A percentile compares a stretch with the other conserved stretches of the same genome.
These are phyloP conservation scores for Merluccius polli DNA, from an alignment of 2,797 vertebrate genomes.

Conservation along the genomic window DNA sequence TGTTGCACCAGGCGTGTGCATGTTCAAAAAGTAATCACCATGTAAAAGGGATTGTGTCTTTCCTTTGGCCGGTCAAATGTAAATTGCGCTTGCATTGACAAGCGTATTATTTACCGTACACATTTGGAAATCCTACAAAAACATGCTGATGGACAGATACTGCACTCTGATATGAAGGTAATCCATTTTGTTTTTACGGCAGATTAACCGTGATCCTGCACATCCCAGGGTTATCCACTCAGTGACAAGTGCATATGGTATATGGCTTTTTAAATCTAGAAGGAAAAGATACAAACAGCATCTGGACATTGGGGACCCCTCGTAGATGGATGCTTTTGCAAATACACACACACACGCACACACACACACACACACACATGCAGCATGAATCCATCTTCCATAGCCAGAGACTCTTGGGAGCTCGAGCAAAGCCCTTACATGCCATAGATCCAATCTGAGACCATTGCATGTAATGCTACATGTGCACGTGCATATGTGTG, in stretches of 20 bases:
- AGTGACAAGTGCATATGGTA: slow-evolving; percentile 69
- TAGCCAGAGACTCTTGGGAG: not conserved
- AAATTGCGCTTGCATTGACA: slow-evolving; percentile 27
- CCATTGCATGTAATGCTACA: not conserved
- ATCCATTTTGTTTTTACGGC: slow-evolving; percentile 66
- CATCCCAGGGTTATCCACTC: slow-evolving; percentile 71
- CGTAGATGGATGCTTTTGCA: not conserved
- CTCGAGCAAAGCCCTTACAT: not conserved
- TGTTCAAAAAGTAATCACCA: slow-evolving; percentile 39
- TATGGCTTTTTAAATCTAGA: slow-evolving; percentile 15
- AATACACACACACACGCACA: not conserved
- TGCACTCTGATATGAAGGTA: slow-evolving; percentile 53
- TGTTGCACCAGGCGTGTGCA: slow-evolving; percentile 12
- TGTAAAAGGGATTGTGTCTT: not conserved
- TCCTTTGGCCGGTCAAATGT: not conserved
- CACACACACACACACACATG: not conserved
- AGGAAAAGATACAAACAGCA: not conserved
- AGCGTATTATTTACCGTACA: slow-evolving; percentile 40
- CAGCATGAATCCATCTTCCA: not conserved
- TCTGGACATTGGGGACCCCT: not conserved
- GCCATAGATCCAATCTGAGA: not conserved
- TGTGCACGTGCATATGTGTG: not conserved
- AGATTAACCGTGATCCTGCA: slow-evolving; percentile 73
- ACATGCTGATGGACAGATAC: slow-evolving; percentile 54
- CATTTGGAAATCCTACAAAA: slow-evolving; percentile 47